Percentiles rank a stretch among this genome's conserved stretches.
Evolutionary conservation across 2,888 invertebrate species (phyloP).

Genomic region (Cacoxenus indagator): DNA sequence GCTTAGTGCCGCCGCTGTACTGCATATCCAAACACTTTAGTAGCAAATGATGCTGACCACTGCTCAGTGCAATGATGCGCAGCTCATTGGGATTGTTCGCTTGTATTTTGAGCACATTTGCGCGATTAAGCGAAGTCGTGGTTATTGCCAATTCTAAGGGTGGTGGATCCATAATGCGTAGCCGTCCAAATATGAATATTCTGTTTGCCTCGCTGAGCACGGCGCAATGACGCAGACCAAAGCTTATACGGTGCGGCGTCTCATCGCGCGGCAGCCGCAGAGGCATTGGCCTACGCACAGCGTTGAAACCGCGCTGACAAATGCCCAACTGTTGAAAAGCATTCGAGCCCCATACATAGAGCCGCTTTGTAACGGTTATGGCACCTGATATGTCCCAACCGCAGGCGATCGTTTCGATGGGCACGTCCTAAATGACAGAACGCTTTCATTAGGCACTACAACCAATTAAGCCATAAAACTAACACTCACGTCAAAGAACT

Average conservation of each 20-base stretch:
- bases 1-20: slow-evolving; percentile 42
- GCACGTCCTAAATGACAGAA: slow-evolving; percentile 72
- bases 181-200: slow-evolving; percentile 66
- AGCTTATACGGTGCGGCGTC: slow-evolving; percentile 55
- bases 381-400: slow-evolving; percentile 90
- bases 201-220: slow-evolving; percentile 64
- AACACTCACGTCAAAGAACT: slow-evolving; percentile 69
- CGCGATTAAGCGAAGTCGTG: slow-evolving; percentile 59
- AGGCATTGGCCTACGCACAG: slow-evolving; percentile 64
- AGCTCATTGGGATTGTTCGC: slow-evolving; percentile 55
- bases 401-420: slow-evolving; percentile 78
- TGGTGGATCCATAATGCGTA: slow-evolving; percentile 59
- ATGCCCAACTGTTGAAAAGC: slow-evolving; percentile 82
- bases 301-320: slow-evolving; percentile 69
- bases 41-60: slow-evolving; percentile 84
- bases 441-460: background rate
- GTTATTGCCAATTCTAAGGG: slow-evolving; percentile 62
- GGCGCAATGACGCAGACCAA: slow-evolving; percentile 67
- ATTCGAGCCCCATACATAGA: slow-evolving; percentile 89
- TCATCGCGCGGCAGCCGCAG: slow-evolving; percentile 65
- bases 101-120: slow-evolving; percentile 59
- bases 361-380: slow-evolving; percentile 77
- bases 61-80: slow-evolving; percentile 77
- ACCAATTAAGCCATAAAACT: background rate
- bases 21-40: slow-evolving; percentile 50